Base-by-base conservation (phyloP, 2,888 invertebrate genomes). In the Diogma glabrata region DNA sequence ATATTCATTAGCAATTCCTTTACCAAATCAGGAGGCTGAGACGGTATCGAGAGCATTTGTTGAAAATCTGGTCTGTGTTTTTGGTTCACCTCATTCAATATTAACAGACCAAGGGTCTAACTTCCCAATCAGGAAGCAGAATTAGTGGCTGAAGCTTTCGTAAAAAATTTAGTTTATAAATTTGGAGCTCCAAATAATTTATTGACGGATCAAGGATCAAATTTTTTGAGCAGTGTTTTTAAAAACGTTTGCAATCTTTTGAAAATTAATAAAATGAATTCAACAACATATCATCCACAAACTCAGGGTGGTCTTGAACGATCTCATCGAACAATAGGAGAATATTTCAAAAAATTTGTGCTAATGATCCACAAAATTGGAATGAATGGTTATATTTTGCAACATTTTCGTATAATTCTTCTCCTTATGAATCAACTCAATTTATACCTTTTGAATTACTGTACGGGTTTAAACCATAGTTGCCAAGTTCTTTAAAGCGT, bases 401-500 rank as follows among this genome's bases (percentile, higher is more conserved):
- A 1, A 60, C 64, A 53, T 57, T 65, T 47, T 48, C 60, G 1
- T 66, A 66, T 53, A 63, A 64, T 30, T 59, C 60, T 23, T 55
- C 54, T 8, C 50, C 58, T 5, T 65, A 67, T 49, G 53, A 56
- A 20, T 59, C 63, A 1, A 66, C 65, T 2, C 55, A 60, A 7
- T 63, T 57, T 43, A 60, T 63, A 1, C 66, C 65, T 2, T 63
- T 58, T 28, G 67, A 67, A 56, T 50, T 67, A 36, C 2, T 67
- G 2, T 67, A 63, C 52, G 66, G 64, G 4, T 53, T 59, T 47
- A 63, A 63, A 56, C 58, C 65, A 2, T 55, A 23, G 10, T 52
- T 65, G 5, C 63, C 65, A 4, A 53, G 49, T 53, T 60, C 62
- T 7, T 38, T 61, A 17, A 54, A 22, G 3, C 19, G 45, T 38